phyloP scores from a whole-genome alignment of 2,113 vertebrate species.

The Agapornis roseicollis region DNA sequence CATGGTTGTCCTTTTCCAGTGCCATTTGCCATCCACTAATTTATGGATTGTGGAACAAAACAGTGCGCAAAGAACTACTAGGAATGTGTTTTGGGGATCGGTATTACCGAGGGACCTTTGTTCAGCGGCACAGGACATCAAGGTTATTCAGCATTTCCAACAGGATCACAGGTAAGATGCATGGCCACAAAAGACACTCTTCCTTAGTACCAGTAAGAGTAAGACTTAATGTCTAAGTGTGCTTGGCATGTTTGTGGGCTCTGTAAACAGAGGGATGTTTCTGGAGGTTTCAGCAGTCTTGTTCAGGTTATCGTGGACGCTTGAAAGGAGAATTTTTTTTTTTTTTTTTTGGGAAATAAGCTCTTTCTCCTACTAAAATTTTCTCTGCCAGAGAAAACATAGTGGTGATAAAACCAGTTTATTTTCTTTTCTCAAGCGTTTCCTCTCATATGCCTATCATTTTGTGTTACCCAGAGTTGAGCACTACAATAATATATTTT shows the following conservation, averaged over 20 bases:
- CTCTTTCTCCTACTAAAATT: not conserved
- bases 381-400: not conserved
- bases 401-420: not conserved
- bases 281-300: not conserved
- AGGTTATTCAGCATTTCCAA: constrained; percentile 97
- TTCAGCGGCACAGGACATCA: constrained; percentile 86
- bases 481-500: not conserved
- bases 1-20: constrained; percentile 94
- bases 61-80: constrained; percentile 93
- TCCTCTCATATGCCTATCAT: not conserved
- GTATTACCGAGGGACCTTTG: constrained; percentile 92
- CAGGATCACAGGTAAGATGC: constrained; percentile 87
- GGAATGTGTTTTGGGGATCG: constrained; percentile 96
- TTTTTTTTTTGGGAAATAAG: not conserved
- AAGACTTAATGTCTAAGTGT: not conserved
- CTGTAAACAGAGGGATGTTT: not conserved
- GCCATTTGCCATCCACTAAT: constrained; percentile 94
- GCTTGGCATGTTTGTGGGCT: not conserved
- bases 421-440: not conserved
- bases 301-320: not conserved
- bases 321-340: not conserved
- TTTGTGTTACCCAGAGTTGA: not conserved
- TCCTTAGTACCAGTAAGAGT: not conserved
- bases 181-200: not conserved
- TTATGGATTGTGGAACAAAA: constrained; percentile 99